phyloP scores from a whole-genome alignment of 1,140 invertebrate genomes.

The Bombus superbus region DNA sequence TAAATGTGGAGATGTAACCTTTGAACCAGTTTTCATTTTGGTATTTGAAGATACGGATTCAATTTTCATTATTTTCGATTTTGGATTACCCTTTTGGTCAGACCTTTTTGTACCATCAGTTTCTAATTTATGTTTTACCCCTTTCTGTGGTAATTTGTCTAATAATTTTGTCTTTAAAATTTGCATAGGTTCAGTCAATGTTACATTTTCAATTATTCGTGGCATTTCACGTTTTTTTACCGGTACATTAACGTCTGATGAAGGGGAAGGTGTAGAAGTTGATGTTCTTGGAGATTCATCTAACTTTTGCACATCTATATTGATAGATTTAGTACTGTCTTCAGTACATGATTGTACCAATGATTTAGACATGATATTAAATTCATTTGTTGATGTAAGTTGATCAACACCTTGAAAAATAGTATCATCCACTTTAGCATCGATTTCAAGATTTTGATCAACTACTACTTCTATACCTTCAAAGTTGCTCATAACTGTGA shows the following conservation, averaged over 20 bases:
- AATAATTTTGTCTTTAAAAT: slow-evolving; percentile 78
- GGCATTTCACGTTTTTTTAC: slow-evolving; percentile 81
- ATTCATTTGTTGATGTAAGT: slow-evolving; percentile 31
- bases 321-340: slow-evolving; percentile 33
- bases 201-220: slow-evolving; percentile 79
- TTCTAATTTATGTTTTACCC: slow-evolving; percentile 77
- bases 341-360: slow-evolving; percentile 18
- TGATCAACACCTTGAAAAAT: slow-evolving; percentile 31
- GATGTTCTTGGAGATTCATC: slow-evolving; percentile 60
- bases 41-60: slow-evolving; percentile 68
- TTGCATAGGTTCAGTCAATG: slow-evolving; percentile 77
- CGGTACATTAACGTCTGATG: slow-evolving; percentile 69
- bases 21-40: slow-evolving; percentile 58
- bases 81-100: slow-evolving; percentile 58
- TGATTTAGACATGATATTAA: slow-evolving; percentile 28
- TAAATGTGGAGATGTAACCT: slow-evolving; percentile 49
- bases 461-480: slow-evolving; percentile 66
- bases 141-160: slow-evolving; percentile 71
- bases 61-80: slow-evolving; percentile 76
- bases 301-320: slow-evolving; percentile 60
- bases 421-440: slow-evolving; percentile 52
- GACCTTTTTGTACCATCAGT: slow-evolving; percentile 49
- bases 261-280: slow-evolving; percentile 61
- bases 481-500: slow-evolving; percentile 59
- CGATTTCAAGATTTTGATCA: slow-evolving; percentile 58